phyloP scores from a whole-genome alignment of 2,113 vertebrate species.

The Aythya baeri region DNA sequence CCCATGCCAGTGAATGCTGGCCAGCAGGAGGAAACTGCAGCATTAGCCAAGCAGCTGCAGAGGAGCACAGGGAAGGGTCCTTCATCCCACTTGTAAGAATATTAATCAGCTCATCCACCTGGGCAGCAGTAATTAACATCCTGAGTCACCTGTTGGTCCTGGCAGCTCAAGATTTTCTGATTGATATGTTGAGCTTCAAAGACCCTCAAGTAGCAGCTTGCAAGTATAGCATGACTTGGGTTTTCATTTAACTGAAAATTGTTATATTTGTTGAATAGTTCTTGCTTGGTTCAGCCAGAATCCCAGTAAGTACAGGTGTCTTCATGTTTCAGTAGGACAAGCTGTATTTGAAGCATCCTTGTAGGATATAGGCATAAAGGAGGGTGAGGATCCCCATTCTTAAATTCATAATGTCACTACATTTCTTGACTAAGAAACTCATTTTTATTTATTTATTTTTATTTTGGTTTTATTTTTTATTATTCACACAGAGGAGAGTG shows the following conservation, averaged over 20 bases:
- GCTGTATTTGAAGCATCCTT: neutral
- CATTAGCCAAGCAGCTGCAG: neutral
- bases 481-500: neutral
- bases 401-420: neutral
- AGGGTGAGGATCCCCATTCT: neutral
- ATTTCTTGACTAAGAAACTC: neutral
- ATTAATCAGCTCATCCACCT: neutral
- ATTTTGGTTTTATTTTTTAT: neutral
- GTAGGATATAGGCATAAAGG: neutral
- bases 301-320: neutral
- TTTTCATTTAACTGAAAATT: neutral
- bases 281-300: neutral
- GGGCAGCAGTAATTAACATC: neutral
- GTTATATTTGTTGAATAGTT: neutral
- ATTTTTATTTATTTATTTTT: neutral
- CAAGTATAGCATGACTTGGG: rapidly evolving
- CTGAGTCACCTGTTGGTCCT: neutral
- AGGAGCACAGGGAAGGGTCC: neutral
- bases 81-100: neutral
- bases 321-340: neutral
- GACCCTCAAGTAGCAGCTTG: neutral
- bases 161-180: neutral
- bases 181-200: rapidly evolving
- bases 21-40: neutral
- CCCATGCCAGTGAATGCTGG: too few species aligned